Conservation (phyloP, 2,113 vertebrate species). For the Petrocephalus zakoni region DNA sequence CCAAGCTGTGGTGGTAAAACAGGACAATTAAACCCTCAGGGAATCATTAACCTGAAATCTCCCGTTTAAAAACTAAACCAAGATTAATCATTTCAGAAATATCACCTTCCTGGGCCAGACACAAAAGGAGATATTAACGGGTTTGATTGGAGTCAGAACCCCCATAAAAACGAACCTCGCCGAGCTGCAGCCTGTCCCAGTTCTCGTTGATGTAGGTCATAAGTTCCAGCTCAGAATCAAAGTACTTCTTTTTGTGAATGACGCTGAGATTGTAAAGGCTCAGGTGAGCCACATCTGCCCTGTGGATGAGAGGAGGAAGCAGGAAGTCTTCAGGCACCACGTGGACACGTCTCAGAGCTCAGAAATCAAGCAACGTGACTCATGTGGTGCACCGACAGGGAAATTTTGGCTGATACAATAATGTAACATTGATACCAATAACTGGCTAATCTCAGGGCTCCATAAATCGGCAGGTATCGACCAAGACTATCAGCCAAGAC, state of each 20-base stretch:
- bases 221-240: constrained; percentile 93
- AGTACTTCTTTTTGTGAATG: constrained; percentile 99
- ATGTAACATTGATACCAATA: background rate
- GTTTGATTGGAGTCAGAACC: background rate
- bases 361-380: too few relatives aligned
- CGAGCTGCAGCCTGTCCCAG: constrained; percentile 91
- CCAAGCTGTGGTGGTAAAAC: constrained; percentile 64
- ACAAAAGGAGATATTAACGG: background rate
- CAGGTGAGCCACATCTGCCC: constrained; percentile 94
- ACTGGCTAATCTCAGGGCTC: background rate
- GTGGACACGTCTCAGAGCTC: background rate
- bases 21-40: background rate
- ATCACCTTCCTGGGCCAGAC: background rate
- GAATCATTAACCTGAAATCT: background rate
- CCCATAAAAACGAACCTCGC: constrained; percentile 65
- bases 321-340: background rate
- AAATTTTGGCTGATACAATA: background rate
- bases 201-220: constrained; percentile 96
- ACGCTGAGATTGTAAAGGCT: constrained; percentile 97
- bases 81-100: background rate
- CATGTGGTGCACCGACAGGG: background rate
- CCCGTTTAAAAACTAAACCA: background rate
- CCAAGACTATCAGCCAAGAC: background rate
- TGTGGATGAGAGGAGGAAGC: constrained; percentile 42
- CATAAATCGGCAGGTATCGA: background rate